Evolutionary conservation across 1,140 invertebrate species (phyloP).

Genomic region (Diachasmimorpha longicaudata): DNA sequence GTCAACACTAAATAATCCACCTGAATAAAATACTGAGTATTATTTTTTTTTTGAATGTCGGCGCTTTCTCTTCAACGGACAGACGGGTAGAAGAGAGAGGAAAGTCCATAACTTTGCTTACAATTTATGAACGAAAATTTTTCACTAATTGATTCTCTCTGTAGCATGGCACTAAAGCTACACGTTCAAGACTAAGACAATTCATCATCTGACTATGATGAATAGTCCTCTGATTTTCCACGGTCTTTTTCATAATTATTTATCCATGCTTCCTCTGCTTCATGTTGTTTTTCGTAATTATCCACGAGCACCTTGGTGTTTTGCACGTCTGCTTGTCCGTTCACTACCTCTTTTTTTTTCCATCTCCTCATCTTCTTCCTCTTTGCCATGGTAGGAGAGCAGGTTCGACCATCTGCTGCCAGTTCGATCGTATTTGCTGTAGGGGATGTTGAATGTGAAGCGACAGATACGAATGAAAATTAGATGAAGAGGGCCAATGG

Average conservation of each 20-base stretch:
- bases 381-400: neutral
- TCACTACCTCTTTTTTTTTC: neutral
- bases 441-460: neutral
- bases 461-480: neutral
- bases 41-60: too few relatives aligned
- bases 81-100: neutral
- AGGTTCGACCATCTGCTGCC: constrained; percentile 17
- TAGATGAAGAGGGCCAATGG: constrained; percentile 13
- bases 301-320: neutral
- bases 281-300: constrained; percentile 3
- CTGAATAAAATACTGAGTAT: too few relatives aligned
- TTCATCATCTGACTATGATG: neutral
- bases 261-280: neutral
- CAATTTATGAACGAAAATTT: neutral
- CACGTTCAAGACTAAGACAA: neutral
- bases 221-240: neutral
- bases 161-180: neutral
- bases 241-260: neutral
- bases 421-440: neutral
- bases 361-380: neutral
- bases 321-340: constrained; percentile 5
- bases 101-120: neutral
- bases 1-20: too few relatives aligned
- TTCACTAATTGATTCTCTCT: neutral
- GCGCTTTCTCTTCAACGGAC: too few relatives aligned